A percentile compares a stretch with the other conserved stretches of the same genome.
Evolutionary conservation across 2,113 vertebrate species (phyloP).

Genomic region (Tyto alba): DNA sequence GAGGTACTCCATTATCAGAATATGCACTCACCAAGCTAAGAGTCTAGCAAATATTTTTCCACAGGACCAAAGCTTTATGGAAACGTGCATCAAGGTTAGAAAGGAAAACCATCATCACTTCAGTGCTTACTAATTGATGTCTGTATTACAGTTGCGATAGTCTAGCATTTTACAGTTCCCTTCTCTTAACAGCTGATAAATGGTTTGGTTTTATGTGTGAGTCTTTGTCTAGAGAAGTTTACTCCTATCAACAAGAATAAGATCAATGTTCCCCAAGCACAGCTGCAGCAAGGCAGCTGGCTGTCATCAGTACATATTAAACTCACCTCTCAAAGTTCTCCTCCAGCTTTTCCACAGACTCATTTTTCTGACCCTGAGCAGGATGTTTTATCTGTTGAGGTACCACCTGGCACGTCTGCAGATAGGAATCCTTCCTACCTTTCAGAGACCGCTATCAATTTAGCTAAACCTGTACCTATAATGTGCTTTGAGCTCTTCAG

Average conservation of each 20-base stretch:
- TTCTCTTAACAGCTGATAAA: background rate
- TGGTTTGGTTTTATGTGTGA: background rate
- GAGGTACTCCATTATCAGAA: background rate
- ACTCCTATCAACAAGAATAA: background rate
- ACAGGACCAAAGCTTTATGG: background rate
- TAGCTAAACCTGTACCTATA: background rate
- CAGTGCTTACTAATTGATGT: background rate
- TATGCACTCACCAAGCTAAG: background rate
- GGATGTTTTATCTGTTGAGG: background rate
- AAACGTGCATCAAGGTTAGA: background rate
- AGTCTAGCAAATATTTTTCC: background rate
- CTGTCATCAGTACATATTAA: background rate
- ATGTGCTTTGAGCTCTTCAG: background rate
- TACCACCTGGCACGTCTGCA: background rate
- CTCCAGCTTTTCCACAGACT: background rate
- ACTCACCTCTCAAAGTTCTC: background rate
- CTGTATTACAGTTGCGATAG: background rate
- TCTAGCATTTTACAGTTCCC: background rate
- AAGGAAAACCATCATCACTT: background rate
- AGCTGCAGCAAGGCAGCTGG: constrained; percentile 16
- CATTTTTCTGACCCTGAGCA: background rate
- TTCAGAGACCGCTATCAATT: background rate
- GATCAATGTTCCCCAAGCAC: background rate
- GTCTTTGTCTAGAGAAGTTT: background rate
- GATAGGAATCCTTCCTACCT: background rate